Evolutionary conservation across 2,888 invertebrate species (phyloP).

Genomic region (Platerodrilus igneus): DNA sequence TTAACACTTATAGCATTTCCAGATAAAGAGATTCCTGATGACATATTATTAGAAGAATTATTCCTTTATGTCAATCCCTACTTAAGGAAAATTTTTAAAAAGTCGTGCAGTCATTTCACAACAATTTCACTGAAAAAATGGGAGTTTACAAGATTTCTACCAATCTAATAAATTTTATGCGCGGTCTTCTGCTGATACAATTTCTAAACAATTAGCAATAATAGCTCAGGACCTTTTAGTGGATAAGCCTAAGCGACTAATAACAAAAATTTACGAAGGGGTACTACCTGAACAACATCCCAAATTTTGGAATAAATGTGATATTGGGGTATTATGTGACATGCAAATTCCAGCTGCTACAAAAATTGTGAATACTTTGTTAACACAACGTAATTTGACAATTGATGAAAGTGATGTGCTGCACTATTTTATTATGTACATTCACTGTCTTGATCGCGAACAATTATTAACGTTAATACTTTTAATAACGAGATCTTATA

Average conservation of each 20-base stretch:
- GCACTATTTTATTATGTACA: slow-evolving; percentile 3
- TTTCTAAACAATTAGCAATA: slow-evolving; percentile 1
- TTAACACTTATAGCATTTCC: not conserved
- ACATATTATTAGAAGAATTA: slow-evolving; percentile 2
- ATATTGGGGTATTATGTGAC: slow-evolving; percentile 1
- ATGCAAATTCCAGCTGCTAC: slow-evolving; percentile 3
- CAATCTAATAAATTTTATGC: slow-evolving; percentile 3
- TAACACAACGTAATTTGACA: not conserved
- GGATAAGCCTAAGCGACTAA: slow-evolving; percentile 1
- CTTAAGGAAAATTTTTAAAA: slow-evolving; percentile 1
- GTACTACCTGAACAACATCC: not conserved
- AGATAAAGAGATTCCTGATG: not conserved
- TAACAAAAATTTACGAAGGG: not conserved
- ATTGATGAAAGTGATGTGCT: slow-evolving; percentile 1
- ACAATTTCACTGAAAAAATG: not conserved
- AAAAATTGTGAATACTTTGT: slow-evolving; percentile 3
- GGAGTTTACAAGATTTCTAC: not conserved
- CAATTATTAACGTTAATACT: not conserved
- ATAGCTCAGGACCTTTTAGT: slow-evolving; percentile 1
- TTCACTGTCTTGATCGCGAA: not conserved
- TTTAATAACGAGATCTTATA: slow-evolving; percentile 3
- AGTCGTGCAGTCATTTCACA: not conserved
- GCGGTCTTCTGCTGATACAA: not conserved
- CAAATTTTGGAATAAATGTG: slow-evolving; percentile 3
- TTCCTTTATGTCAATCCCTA: not conserved